Percentiles rank a stretch among this genome's conserved stretches.
Conservation (phyloP, 2,888 invertebrate genomes). For the Synanthedon myopaeformis region DNA sequence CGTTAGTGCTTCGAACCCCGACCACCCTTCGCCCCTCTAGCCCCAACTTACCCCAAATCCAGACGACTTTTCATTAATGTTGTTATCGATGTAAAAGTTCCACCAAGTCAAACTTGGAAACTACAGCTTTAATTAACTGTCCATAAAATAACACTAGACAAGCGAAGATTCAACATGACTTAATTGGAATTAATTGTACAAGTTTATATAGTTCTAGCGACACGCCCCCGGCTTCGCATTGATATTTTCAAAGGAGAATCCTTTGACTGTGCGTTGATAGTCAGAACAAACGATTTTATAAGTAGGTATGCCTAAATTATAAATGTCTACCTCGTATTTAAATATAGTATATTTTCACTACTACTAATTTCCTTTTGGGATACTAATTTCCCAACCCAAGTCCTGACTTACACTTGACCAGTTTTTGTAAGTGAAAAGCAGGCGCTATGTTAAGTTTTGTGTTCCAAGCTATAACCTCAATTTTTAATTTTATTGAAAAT, state of each 20-base stretch:
- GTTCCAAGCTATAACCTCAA: too few relatives aligned
- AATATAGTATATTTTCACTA: too few relatives aligned
- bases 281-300: too few relatives aligned
- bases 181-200: background rate
- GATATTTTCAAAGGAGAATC: background rate
- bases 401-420: too few relatives aligned
- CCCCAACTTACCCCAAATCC: slow-evolving; percentile 58
- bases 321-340: too few relatives aligned
- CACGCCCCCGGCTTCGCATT: background rate
- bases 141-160: slow-evolving; percentile 48
- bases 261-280: too few relatives aligned
- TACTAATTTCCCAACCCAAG: too few relatives aligned
- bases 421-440: too few relatives aligned
- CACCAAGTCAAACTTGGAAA: slow-evolving; percentile 52
- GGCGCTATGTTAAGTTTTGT: too few relatives aligned
- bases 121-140: slow-evolving; percentile 62
- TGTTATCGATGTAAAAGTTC: slow-evolving; percentile 66
- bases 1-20: slow-evolving; percentile 31
- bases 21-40: slow-evolving; percentile 51
- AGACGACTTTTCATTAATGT: slow-evolving; percentile 66
- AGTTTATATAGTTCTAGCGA: background rate
- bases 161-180: slow-evolving; percentile 3
- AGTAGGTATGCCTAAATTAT: too few relatives aligned
- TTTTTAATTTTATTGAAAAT: too few relatives aligned
- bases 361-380: too few relatives aligned